Conservation (phyloP, 2,888 invertebrate species). For the Zygogramma bicolorata region DNA sequence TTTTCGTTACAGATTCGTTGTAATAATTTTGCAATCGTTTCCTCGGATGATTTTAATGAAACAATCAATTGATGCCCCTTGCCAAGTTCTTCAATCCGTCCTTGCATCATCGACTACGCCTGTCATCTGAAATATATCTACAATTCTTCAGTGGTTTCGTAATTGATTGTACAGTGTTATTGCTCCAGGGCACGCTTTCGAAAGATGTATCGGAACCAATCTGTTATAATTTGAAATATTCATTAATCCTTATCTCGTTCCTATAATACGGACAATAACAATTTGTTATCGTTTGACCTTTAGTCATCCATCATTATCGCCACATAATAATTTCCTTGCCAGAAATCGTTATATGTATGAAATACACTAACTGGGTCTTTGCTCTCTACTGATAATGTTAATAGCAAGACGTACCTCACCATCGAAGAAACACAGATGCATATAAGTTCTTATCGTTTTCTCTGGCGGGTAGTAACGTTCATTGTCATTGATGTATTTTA, state of each 20-base stretch:
- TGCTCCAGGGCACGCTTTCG: not conserved
- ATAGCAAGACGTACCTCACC: not conserved
- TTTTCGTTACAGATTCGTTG: too few species aligned
- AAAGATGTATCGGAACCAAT: not conserved
- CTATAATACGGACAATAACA: slow-evolving; percentile 8
- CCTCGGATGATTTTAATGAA: too few species aligned
- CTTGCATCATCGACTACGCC: too few species aligned
- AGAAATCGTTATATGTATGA: not conserved
- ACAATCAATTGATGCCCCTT: too few species aligned
- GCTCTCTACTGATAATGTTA: not conserved
- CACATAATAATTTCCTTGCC: not conserved
- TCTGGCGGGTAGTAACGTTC: too few species aligned
- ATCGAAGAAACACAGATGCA: too few species aligned
- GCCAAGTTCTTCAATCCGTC: too few species aligned
- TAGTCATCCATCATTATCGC: slow-evolving; percentile 1
- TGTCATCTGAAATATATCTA: not conserved
- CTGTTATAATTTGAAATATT: not conserved
- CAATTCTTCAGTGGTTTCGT: not conserved
- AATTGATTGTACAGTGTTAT: not conserved
- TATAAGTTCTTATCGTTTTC: too few species aligned
- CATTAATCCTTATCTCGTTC: not conserved
- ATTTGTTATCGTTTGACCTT: slow-evolving; percentile 8
- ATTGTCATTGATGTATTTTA: too few species aligned
- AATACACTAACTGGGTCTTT: not conserved
- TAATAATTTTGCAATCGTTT: too few species aligned